Evolutionary conservation across 2,888 invertebrate species (phyloP).

Genomic region (Nomada flava): DNA sequence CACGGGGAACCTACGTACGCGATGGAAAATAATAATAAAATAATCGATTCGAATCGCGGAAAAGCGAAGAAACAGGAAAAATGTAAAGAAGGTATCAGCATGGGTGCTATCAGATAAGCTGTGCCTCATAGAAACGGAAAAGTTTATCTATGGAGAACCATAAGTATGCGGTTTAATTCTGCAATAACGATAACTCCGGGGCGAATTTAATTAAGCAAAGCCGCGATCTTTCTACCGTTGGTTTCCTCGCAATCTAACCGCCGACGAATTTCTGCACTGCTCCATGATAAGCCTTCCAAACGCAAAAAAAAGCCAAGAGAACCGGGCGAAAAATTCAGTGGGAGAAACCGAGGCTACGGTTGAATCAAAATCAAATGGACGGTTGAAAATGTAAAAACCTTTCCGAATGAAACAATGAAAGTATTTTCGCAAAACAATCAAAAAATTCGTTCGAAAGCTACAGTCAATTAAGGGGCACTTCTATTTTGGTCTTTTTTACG

Average conservation of each 20-base stretch:
- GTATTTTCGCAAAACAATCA: conserved; percentile 7
- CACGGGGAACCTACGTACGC: no score
- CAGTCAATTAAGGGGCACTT: no score
- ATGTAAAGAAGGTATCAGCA: background rate
- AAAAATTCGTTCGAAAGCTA: background rate
- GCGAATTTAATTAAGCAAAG: conserved; percentile 69
- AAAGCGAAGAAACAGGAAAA: background rate
- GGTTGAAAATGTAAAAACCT: conserved; percentile 1
- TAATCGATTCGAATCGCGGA: background rate
- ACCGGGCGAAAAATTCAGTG: background rate
- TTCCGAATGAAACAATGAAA: conserved; percentile 5
- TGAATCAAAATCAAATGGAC: conserved; percentile 12
- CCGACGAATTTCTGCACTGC: conserved; percentile 63
- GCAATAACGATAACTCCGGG: conserved; percentile 67
- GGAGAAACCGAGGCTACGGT: background rate
- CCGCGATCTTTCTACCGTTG: conserved; percentile 46
- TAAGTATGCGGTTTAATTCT: conserved; percentile 61
- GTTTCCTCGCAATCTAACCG: conserved; percentile 63
- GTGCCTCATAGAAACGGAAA: conserved; percentile 30
- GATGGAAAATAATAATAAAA: background rate
- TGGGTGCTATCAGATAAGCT: background rate
- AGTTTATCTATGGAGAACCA: conserved; percentile 53
- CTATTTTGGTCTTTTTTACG: background rate
- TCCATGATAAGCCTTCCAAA: conserved; percentile 38
- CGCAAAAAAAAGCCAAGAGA: conserved; percentile 9